phyloP scores from a whole-genome alignment of 2,797 vertebrate species.

The Urocyon cinereoargenteus region DNA sequence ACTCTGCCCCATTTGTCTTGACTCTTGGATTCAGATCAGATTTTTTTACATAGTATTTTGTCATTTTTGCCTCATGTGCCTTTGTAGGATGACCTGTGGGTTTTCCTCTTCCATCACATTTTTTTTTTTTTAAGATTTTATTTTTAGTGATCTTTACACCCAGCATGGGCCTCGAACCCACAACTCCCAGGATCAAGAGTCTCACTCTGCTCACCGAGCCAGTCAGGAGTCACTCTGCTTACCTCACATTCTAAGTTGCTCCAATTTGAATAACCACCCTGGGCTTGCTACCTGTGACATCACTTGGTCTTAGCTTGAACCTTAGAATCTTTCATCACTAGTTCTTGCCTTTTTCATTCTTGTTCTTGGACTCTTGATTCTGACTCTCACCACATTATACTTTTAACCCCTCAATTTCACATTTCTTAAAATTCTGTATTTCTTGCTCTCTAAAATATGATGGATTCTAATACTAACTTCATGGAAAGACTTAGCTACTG shows the following conservation, averaged over 20 bases:
- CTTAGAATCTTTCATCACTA: background rate
- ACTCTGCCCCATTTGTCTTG: background rate
- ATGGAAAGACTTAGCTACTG: background rate
- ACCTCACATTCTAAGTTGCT: background rate
- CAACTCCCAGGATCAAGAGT: background rate
- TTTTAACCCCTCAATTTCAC: constrained; percentile 23
- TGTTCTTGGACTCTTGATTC: background rate
- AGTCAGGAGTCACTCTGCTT: background rate
- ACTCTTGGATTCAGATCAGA: background rate
- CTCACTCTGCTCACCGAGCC: background rate
- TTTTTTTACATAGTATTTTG: background rate
- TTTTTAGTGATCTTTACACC: background rate
- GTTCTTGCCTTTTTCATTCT: background rate
- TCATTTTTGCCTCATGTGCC: background rate
- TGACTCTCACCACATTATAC: background rate
- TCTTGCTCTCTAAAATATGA: background rate
- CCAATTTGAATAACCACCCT: background rate
- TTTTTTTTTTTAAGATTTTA: background rate
- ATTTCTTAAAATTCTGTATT: constrained; percentile 23
- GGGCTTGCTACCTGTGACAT: background rate
- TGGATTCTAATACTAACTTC: background rate
- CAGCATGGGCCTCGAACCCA: background rate
- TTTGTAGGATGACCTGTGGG: background rate
- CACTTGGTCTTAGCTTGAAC: background rate
- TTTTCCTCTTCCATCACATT: background rate